These are phyloP conservation scores for Dryobotodes eremita DNA, from an alignment of 2,888 invertebrate genomes.

Conservation along the genomic window DNA sequence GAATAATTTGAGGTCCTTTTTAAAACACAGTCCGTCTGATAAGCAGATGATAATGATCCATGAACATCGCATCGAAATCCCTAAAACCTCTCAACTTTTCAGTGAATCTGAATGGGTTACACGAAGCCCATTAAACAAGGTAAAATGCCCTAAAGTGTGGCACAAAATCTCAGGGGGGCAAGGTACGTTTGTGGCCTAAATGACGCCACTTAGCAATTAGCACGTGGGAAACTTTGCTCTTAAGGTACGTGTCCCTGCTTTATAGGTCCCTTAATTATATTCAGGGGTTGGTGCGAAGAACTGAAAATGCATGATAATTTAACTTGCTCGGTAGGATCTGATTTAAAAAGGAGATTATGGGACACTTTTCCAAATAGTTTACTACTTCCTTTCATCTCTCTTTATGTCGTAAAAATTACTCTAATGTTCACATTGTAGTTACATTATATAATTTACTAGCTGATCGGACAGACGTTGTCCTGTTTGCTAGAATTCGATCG, in stretches of 20 bases:
- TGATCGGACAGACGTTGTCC: no score
- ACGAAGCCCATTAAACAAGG: constrained; percentile 1
- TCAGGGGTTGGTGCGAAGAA: not conserved
- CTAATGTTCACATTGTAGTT: no score
- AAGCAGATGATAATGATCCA: not conserved
- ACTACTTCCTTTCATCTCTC: no score
- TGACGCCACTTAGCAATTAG: constrained; percentile 33
- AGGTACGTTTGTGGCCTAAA: constrained; percentile 10
- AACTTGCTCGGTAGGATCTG: not conserved
- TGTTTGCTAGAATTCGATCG: no score
- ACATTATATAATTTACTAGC: no score
- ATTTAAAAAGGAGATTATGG: not conserved
- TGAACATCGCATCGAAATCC: not conserved
- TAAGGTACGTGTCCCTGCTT: not conserved
- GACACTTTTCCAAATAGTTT: not conserved
- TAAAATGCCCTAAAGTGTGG: not conserved
- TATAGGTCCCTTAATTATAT: constrained; percentile 19
- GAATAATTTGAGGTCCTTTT: not conserved
- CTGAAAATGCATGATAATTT: not conserved
- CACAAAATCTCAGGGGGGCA: not conserved
- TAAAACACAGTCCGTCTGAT: not conserved
- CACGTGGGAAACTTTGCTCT: constrained; percentile 45
- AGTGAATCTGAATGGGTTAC: not conserved
- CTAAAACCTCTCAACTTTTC: not conserved
- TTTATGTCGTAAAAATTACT: no score